phyloP scores from a whole-genome alignment of 1,140 invertebrate genomes.

The Meteorus sp. region DNA sequence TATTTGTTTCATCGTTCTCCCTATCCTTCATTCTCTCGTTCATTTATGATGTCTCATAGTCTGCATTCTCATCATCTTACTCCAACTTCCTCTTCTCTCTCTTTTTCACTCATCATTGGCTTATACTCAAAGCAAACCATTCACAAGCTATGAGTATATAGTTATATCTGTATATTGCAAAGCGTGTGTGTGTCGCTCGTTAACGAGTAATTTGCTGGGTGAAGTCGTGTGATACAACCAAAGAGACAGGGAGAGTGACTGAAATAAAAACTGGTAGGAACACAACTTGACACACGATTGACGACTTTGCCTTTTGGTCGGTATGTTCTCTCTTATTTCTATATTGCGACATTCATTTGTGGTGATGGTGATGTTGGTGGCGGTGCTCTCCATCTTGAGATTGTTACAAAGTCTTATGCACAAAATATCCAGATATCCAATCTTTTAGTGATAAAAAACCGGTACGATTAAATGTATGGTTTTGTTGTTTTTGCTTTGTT shows the following conservation, averaged over 20 bases:
- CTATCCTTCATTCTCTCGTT: background rate
- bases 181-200: conserved; percentile 28
- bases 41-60: too few species aligned
- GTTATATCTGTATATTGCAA: background rate
- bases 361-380: too few species aligned
- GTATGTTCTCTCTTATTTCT: too few species aligned
- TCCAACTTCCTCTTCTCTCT: conserved; percentile 6
- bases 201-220: conserved; percentile 33
- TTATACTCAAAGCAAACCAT: conserved; percentile 36
- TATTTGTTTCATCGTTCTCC: too few species aligned
- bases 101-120: conserved; percentile 21
- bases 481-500: background rate
- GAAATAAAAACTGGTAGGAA: conserved; percentile 34
- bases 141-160: conserved; percentile 33
- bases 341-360: background rate
- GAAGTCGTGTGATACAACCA: conserved; percentile 20
- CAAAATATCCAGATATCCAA: conserved; percentile 4
- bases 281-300: conserved; percentile 17
- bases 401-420: background rate
- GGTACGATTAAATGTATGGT: conserved; percentile 1
- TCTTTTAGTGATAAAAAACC: conserved; percentile 6
- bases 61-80: background rate
- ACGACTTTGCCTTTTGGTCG: conserved; percentile 1
- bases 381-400: too few species aligned
- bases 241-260: conserved; percentile 29